Evolutionary conservation across 2,888 invertebrate genomes (phyloP), one percentile per base, ranked within the genome.

Genomic region (Scaptomyza cyrtandrae): DNA sequence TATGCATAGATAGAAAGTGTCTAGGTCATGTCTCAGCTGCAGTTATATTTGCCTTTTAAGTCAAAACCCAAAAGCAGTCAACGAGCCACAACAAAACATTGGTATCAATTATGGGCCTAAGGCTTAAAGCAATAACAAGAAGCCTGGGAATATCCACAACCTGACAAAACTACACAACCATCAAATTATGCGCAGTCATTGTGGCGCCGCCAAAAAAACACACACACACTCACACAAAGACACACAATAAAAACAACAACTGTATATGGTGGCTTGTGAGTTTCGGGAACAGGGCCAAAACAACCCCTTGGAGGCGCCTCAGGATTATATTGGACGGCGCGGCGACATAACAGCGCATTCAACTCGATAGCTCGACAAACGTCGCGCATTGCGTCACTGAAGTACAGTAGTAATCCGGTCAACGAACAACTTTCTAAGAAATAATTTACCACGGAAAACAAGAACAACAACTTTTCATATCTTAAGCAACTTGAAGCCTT

Each of bases 141-240:
- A 66, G 52, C 56, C 24, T 45, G 62, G 60, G 59, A 65, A 37
- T 37, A 16, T 14, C 7, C 16, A 24, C 37, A 37, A 29, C 65
- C 27, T 65, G 53, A 72, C 65, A 74, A 35, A 19, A 63, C 62
- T 61, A 70, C 55, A 67, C 63, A 69, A 66, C 60, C 75, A 82
- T 75, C 69, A 88, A 86, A 88, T 85, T 86, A 88, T 88, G 87
- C 85, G 73, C 75, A 88, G 86, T 88, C 86, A 80, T 74, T 56
- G 71, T 60, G 86, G 86, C 86, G 86, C 86, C 86, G 76, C 43
- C 53, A 61, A 49, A 49, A 64, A 75, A 16, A 16, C 16, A 61
- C 50, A 56, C 60, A 67, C 45, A 63, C 65, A 69, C n/a, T n/a
- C 19, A 58, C 44, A 60, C 37, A 6, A 5, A 29, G 6, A 27